A percentile compares a stretch with the other conserved stretches of the same genome.
phyloP scores from a whole-genome alignment of 2,797 vertebrate genomes.

The Paedocypris micromegethes region DNA sequence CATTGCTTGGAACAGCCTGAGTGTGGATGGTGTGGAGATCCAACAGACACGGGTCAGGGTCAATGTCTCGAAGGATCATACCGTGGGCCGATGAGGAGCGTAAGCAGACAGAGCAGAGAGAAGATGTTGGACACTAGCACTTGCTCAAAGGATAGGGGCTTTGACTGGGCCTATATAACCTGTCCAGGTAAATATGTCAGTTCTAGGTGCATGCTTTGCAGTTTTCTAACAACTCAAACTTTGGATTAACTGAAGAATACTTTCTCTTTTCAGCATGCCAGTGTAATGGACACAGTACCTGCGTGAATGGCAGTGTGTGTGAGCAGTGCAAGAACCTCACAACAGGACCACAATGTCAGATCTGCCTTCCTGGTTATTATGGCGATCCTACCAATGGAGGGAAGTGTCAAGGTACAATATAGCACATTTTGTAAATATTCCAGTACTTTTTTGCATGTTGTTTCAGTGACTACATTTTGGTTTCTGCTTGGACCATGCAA shows the following conservation, averaged over 20 bases:
- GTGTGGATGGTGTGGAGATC: conserved; percentile 89
- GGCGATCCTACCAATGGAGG: conserved; percentile 95
- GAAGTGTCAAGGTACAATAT: conserved; percentile 85
- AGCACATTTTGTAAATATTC: background rate
- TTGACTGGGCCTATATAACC: conserved; percentile 89
- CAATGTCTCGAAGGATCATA: conserved; percentile 83
- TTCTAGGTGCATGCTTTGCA: too few species aligned
- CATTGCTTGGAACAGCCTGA: conserved; percentile 84
- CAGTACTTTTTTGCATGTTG: background rate
- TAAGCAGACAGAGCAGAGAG: conserved; percentile 58
- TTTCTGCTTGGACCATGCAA: background rate
- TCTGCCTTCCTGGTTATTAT: conserved; percentile 77
- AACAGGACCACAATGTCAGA: conserved; percentile 80
- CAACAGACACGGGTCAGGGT: conserved; percentile 82
- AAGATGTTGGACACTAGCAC: conserved; percentile 75
- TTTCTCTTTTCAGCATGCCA: conserved; percentile 77
- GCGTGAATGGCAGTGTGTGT: conserved; percentile 84
- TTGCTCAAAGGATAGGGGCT: conserved; percentile 78
- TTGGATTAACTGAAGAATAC: too few species aligned
- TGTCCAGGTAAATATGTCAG: conserved; percentile 76
- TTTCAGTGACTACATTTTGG: conserved; percentile 12
- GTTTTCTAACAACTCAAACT: too few species aligned
- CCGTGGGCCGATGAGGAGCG: conserved; percentile 75
- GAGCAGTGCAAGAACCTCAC: conserved; percentile 94
- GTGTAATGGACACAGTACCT: conserved; percentile 95